Percentiles rank a stretch among this genome's conserved stretches.
phyloP scores from a whole-genome alignment of 2,888 invertebrate species.

The Coenonympha arcania region DNA sequence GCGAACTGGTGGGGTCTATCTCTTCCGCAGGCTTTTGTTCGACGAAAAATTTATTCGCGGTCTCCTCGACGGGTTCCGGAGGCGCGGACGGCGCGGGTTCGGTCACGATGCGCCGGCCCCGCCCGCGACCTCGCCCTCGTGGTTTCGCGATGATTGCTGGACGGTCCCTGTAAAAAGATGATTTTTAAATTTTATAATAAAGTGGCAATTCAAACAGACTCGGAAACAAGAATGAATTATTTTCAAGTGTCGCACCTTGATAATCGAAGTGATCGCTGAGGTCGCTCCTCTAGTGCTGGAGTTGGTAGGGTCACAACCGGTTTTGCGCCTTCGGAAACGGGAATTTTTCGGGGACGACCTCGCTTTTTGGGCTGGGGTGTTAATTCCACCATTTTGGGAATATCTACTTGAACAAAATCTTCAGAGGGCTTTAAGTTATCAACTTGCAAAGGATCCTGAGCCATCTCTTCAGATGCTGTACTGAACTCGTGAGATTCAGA shows the following conservation, averaged over 20 bases:
- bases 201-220: not conserved
- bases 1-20: conserved; percentile 63
- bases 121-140: conserved; percentile 56
- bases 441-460: conserved; percentile 67
- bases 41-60: conserved; percentile 34
- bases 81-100: conserved; percentile 32
- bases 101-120: conserved; percentile 41
- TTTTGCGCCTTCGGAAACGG: conserved; percentile 53
- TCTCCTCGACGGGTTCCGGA: conserved; percentile 33
- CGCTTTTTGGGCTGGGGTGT: conserved; percentile 67
- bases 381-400: conserved; percentile 44
- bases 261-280: conserved; percentile 62
- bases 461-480: conserved; percentile 51
- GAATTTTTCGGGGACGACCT: conserved; percentile 64
- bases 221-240: conserved; percentile 22
- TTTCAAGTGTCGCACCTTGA: no score
- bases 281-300: conserved; percentile 64
- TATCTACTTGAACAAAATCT: conserved; percentile 35
- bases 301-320: conserved; percentile 46
- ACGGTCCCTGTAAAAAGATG: conserved; percentile 48
- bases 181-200: not conserved
- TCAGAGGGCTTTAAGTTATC: conserved; percentile 37
- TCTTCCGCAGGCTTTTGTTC: conserved; percentile 34
- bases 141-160: conserved; percentile 56
- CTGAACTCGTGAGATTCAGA: conserved; percentile 58